Percentiles rank a stretch among this genome's conserved stretches.
These are phyloP conservation scores for Brachionus plicatilis DNA, from an alignment of 1,140 invertebrate genomes.

Conservation along the genomic window DNA sequence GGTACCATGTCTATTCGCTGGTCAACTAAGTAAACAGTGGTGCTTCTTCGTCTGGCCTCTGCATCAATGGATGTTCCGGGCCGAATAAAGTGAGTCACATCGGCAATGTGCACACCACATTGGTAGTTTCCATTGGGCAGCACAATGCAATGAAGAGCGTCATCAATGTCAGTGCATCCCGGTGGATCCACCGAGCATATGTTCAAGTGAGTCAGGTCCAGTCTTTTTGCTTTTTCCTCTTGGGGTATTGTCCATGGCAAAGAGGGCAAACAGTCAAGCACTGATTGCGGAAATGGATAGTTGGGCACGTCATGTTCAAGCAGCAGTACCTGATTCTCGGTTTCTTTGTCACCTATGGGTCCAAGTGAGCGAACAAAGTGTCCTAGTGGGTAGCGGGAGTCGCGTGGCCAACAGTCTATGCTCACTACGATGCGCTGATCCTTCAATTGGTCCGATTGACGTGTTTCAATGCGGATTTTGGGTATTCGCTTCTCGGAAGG, in stretches of 20 bases:
- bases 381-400: conserved; percentile 45
- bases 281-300: conserved; percentile 84
- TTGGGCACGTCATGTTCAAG: conserved; percentile 96
- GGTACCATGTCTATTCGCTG: conserved; percentile 60
- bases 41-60: conserved; percentile 54
- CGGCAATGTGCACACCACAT: conserved; percentile 57
- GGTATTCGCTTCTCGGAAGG: conserved; percentile 35
- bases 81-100: conserved; percentile 57
- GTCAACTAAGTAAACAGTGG: conserved; percentile 56
- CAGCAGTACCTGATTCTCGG: conserved; percentile 86
- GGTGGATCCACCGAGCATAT: conserved; percentile 97
- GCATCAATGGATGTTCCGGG: conserved; percentile 54
- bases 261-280: conserved; percentile 81
- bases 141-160: conserved; percentile 79
- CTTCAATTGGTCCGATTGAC: conserved; percentile 35
- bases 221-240: conserved; percentile 70
- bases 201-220: conserved; percentile 74
- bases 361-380: conserved; percentile 58
- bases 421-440: conserved; percentile 26
- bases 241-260: conserved; percentile 81
- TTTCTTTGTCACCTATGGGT: conserved; percentile 66
- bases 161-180: conserved; percentile 98
- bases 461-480: conserved; percentile 37
- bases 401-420: conserved; percentile 38
- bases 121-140: conserved; percentile 6